Percentiles rank a stretch among this genome's conserved stretches.
Conservation (phyloP, 37 sponge, comb jelly and placozoan species). For the Mnemiopsis leidyi region DNA sequence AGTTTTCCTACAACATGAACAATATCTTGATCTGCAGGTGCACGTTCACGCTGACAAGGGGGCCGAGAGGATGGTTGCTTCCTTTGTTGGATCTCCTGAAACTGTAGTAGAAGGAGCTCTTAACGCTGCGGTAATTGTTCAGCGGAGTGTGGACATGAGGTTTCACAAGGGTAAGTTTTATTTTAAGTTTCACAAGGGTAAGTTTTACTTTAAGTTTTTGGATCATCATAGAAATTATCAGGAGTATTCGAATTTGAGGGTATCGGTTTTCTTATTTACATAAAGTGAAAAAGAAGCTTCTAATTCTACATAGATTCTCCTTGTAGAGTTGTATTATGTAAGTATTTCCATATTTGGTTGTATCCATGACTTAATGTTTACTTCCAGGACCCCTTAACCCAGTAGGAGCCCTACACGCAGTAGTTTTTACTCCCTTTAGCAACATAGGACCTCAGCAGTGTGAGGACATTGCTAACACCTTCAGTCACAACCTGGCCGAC, state of each 20-base stretch:
- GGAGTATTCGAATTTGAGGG: no score
- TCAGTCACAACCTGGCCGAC: slow-evolving; percentile 17
- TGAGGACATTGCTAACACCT: slow-evolving; percentile 51
- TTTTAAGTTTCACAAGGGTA: slow-evolving; percentile 59
- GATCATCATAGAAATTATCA: no score
- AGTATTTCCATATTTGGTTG: no score
- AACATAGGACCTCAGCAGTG: slow-evolving; percentile 47
- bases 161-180: slow-evolving; percentile 45
- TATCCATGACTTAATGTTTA: no score
- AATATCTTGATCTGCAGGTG: no score
- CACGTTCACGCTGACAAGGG: slow-evolving; percentile 62
- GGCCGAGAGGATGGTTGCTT: slow-evolving; percentile 48
- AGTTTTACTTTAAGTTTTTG: not conserved
- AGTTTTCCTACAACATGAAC: no score
- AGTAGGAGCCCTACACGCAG: slow-evolving; percentile 54
- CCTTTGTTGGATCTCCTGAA: slow-evolving; percentile 50
- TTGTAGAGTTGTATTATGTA: no score
- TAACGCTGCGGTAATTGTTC: slow-evolving; percentile 53
- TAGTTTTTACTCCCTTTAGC: slow-evolving; percentile 50
- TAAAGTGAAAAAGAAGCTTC: no score
- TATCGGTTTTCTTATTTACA: no score
- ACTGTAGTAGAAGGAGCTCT: slow-evolving; percentile 57
- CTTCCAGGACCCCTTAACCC: slow-evolving; percentile 49
- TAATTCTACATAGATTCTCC: no score
- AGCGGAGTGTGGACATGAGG: slow-evolving; percentile 57